phyloP scores from a whole-genome alignment of 2,113 vertebrate species.

The Chloebia gouldiae region DNA sequence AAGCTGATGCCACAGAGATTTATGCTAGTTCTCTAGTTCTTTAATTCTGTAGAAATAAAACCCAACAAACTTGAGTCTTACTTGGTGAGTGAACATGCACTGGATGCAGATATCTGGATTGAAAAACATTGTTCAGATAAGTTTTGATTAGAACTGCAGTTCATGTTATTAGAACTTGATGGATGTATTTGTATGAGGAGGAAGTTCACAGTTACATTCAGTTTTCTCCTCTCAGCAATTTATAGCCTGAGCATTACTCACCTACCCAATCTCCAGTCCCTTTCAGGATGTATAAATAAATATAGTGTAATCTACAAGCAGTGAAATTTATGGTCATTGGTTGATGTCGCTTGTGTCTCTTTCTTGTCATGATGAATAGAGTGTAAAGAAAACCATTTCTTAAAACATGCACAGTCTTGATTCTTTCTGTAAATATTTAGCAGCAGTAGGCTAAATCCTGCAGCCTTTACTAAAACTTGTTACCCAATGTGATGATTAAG shows the following conservation, averaged over 20 bases:
- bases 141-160: background rate
- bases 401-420: background rate
- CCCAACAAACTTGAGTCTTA: background rate
- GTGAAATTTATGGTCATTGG: background rate
- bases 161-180: background rate
- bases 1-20: background rate
- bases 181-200: background rate
- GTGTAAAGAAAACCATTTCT: background rate
- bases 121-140: background rate
- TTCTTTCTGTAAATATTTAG: background rate
- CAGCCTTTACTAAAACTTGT: background rate
- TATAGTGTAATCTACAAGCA: background rate
- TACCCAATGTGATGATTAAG: background rate
- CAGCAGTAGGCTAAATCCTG: background rate
- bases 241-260: conserved; percentile 26
- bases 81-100: background rate
- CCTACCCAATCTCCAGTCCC: conserved; percentile 28
- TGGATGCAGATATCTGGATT: background rate
- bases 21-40: background rate
- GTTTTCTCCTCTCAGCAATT: conserved; percentile 21
- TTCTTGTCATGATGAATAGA: background rate
- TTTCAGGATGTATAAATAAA: conserved; percentile 18
- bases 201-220: background rate
- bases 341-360: background rate
- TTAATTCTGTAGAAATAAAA: background rate